Conservation (phyloP, 2,113 vertebrate genomes). For the Peromyscus leucopus region DNA sequence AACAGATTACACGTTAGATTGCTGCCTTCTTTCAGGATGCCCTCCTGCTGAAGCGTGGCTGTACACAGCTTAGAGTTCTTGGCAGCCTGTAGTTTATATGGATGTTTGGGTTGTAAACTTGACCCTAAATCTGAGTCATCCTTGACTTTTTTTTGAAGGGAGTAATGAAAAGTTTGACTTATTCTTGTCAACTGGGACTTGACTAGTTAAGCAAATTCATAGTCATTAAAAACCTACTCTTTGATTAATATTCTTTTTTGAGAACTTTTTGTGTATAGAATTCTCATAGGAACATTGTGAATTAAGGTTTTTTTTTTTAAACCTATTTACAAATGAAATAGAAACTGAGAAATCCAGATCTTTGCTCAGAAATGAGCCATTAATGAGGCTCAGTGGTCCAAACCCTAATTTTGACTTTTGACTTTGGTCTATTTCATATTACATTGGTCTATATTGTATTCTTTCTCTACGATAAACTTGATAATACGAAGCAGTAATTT, state of each 20-base stretch:
- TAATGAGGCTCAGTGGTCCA: neutral
- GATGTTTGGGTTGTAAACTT: neutral
- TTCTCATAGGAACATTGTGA: slow-evolving; percentile 18
- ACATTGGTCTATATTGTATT: neutral
- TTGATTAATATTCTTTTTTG: neutral
- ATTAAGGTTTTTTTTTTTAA: neutral
- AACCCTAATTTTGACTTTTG: slow-evolving; percentile 8
- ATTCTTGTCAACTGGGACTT: slow-evolving; percentile 2
- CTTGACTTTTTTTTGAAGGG: neutral
- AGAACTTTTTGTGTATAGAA: neutral
- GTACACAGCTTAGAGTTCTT: neutral
- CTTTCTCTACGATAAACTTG: neutral
- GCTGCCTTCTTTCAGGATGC: neutral
- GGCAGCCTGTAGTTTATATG: neutral
- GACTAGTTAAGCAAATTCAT: neutral
- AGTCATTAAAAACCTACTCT: slow-evolving; percentile 11
- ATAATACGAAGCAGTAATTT: neutral
- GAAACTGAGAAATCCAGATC: neutral
- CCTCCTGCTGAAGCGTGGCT: neutral
- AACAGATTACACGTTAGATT: neutral
- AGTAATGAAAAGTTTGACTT: slow-evolving; percentile 32
- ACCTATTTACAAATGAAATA: slow-evolving; percentile 12
- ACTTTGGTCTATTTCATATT: neutral
- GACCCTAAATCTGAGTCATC: neutral
- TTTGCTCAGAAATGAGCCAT: neutral